Conservation (phyloP, 2,888 invertebrate species). For the Oscheius sp. region DNA sequence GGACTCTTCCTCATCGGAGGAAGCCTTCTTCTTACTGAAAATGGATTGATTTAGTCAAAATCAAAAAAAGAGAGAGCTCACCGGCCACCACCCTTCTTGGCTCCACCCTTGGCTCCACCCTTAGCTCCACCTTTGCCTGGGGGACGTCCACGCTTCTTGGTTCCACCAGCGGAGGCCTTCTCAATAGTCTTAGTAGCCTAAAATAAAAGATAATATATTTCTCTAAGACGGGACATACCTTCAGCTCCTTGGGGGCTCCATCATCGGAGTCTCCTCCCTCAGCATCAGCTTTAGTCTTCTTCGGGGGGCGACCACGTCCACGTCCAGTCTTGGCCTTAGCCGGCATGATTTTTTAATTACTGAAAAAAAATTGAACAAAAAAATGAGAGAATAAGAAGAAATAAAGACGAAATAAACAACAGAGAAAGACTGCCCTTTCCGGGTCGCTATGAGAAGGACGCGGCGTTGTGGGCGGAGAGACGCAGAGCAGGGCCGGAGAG, state of each 20-base stretch:
- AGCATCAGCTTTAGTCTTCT: constrained; percentile 4
- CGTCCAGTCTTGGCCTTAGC: constrained; percentile 22
- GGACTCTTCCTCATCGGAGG: constrained; percentile 12
- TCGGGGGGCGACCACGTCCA: constrained; percentile 23
- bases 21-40: constrained; percentile 16
- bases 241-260: constrained; percentile 22
- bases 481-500: background rate
- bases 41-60: background rate
- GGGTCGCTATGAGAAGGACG: background rate
- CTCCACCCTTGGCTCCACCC: background rate
- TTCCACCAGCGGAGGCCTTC: background rate
- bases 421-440: background rate
- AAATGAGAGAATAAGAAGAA: background rate
- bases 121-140: background rate
- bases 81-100: constrained; percentile 8
- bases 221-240: background rate
- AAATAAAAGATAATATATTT: background rate
- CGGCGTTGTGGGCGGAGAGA: background rate
- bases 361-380: background rate
- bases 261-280: constrained; percentile 8
- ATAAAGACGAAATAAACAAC: background rate
- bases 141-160: constrained; percentile 8
- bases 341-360: constrained; percentile 4
- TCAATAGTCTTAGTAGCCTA: constrained; percentile 9
- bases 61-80: background rate